phyloP scores from a whole-genome alignment of 2,797 vertebrate species.

The Leptoclinus maculatus region DNA sequence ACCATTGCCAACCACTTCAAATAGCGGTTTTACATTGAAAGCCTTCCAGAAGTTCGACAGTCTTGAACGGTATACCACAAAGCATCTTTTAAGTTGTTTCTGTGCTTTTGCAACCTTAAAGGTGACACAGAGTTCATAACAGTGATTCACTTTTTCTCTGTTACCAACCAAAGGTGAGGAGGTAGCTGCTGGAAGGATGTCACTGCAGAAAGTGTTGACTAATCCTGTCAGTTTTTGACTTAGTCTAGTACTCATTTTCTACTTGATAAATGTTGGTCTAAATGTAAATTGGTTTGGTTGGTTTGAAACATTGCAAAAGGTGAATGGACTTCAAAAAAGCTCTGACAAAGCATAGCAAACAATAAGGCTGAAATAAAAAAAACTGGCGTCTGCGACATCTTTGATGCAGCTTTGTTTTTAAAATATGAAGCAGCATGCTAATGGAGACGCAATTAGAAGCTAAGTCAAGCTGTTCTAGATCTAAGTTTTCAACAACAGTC shows the following conservation, averaged over 20 bases:
- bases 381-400: not conserved
- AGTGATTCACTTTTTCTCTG: not conserved
- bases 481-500: slow-evolving; percentile 44
- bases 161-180: not conserved
- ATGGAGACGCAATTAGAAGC: slow-evolving; percentile 6
- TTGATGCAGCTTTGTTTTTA: not conserved
- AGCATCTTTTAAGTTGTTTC: not conserved
- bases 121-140: not conserved
- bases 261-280: not conserved
- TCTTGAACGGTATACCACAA: not conserved
- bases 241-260: not conserved
- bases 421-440: not conserved
- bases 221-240: not conserved
- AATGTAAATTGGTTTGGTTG: not conserved
- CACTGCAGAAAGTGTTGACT: not conserved
- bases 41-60: not conserved
- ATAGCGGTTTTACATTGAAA: not conserved
- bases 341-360: slow-evolving; percentile 6
- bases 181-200: not conserved
- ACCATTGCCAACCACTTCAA: not conserved
- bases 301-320: not conserved
- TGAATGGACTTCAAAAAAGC: not conserved
- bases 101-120: not conserved
- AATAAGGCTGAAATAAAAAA: not conserved
- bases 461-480: slow-evolving; percentile 21